Conservation (phyloP, 1,140 invertebrate genomes). For the Drosophila sucinea region DNA sequence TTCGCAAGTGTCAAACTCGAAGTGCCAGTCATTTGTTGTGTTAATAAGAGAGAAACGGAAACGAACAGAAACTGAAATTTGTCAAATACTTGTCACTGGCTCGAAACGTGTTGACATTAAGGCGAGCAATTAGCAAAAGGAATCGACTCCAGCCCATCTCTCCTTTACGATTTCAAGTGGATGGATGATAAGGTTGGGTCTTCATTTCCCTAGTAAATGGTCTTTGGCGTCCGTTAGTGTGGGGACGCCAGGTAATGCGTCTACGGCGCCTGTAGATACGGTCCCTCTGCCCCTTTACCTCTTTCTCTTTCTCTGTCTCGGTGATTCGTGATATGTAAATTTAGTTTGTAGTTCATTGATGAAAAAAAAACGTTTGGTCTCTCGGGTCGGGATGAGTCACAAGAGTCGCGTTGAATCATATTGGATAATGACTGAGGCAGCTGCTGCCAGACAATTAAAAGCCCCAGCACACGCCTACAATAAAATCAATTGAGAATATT, state of each 20-base stretch:
- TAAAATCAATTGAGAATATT: constrained; percentile 48
- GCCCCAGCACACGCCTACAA: constrained; percentile 44
- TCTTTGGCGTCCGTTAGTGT: constrained; percentile 77
- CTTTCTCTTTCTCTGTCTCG: neutral
- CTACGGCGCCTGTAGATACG: constrained; percentile 59
- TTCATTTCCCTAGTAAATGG: constrained; percentile 47
- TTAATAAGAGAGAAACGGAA: constrained; percentile 15
- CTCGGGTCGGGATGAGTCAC: constrained; percentile 47
- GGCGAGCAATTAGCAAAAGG: constrained; percentile 47
- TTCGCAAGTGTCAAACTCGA: constrained; percentile 59
- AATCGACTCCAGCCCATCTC: neutral
- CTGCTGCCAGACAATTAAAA: constrained; percentile 58
- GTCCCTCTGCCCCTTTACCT: constrained; percentile 12
- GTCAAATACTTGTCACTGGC: constrained; percentile 59
- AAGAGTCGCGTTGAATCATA: constrained; percentile 46
- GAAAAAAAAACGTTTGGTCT: constrained; percentile 27
- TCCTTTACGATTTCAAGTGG: constrained; percentile 31
- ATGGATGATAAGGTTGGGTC: constrained; percentile 27
- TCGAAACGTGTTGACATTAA: constrained; percentile 62
- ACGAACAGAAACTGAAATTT: constrained; percentile 32
- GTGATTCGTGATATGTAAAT: constrained; percentile 63
- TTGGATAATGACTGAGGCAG: constrained; percentile 34
- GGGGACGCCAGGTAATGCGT: constrained; percentile 77
- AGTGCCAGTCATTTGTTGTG: constrained; percentile 71
- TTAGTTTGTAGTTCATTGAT: constrained; percentile 69